Conservation (phyloP, 2,888 invertebrate species). For the Drosophila incognita region DNA sequence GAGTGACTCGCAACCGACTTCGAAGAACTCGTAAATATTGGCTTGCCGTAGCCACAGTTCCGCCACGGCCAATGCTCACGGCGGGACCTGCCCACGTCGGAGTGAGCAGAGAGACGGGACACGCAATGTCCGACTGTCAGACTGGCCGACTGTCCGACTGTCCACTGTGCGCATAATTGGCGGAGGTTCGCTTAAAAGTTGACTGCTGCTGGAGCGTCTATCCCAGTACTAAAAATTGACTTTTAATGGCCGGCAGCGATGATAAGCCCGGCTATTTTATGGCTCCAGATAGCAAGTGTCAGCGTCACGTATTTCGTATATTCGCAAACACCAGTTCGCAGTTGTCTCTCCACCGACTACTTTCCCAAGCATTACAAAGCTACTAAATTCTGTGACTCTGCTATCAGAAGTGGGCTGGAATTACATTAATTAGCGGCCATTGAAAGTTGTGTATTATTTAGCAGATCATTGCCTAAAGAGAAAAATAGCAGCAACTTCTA, state of each 20-base stretch:
- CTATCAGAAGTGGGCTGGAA: conserved; percentile 3
- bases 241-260: conserved; percentile 79
- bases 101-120: not conserved
- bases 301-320: conserved; percentile 65
- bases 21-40: conserved; percentile 63
- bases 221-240: conserved; percentile 78
- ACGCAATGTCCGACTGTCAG: conserved; percentile 56
- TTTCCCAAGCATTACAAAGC: not conserved
- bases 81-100: not conserved
- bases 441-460: conserved; percentile 1
- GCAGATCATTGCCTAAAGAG: not conserved
- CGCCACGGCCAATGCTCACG: conserved; percentile 41
- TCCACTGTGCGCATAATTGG: conserved; percentile 68
- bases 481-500: not conserved
- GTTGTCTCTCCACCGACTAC: conserved; percentile 1
- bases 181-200: conserved; percentile 56
- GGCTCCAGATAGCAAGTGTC: conserved; percentile 82
- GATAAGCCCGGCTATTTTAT: conserved; percentile 81
- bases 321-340: conserved; percentile 37
- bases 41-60: conserved; percentile 33
- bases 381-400: conserved; percentile 5
- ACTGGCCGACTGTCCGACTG: conserved; percentile 48
- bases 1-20: conserved; percentile 28
- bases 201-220: conserved; percentile 39
- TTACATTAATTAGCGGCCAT: conserved; percentile 10